phyloP scores from a whole-genome alignment of 2,888 invertebrate genomes.

The Agrilus biguttatus region DNA sequence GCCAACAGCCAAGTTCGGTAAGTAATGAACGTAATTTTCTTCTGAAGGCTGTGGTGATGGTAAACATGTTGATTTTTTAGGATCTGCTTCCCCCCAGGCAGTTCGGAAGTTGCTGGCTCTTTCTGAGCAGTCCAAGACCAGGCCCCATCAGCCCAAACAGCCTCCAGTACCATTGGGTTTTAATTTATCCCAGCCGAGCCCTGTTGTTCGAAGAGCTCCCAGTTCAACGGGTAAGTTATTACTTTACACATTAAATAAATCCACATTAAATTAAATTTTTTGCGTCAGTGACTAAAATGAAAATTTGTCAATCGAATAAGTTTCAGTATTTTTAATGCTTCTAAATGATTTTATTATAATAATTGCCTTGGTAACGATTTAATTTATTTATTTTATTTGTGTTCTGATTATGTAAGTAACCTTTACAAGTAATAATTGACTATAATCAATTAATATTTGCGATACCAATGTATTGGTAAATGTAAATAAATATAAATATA shows the following conservation, averaged over 20 bases:
- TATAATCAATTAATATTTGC: neutral
- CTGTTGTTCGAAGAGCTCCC: conserved; percentile 40
- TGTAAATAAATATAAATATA: neutral
- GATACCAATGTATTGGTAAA: neutral
- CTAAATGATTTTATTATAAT: too few relatives aligned
- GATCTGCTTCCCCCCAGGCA: conserved; percentile 92
- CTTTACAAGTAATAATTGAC: neutral
- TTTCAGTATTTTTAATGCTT: too few relatives aligned
- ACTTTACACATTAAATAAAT: too few relatives aligned
- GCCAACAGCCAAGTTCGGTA: conserved; percentile 50
- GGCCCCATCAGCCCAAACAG: conserved; percentile 74
- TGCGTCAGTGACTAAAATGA: neutral
- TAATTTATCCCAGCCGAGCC: conserved; percentile 45
- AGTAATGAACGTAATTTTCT: conserved; percentile 7
- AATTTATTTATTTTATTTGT: neutral
- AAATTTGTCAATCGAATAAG: neutral
- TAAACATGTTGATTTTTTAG: conserved; percentile 23
- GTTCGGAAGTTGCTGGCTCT: conserved; percentile 89
- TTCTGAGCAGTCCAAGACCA: conserved; percentile 74
- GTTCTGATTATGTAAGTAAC: neutral
- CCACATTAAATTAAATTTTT: conserved; percentile 4
- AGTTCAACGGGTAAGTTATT: conserved; percentile 27
- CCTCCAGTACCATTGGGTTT: conserved; percentile 37
- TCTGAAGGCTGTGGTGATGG: neutral
- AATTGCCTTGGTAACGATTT: too few relatives aligned